A percentile compares a stretch with the other conserved stretches of the same genome.
phyloP scores from a whole-genome alignment of 2,113 vertebrate genomes.

The Tragelaphus scriptus region DNA sequence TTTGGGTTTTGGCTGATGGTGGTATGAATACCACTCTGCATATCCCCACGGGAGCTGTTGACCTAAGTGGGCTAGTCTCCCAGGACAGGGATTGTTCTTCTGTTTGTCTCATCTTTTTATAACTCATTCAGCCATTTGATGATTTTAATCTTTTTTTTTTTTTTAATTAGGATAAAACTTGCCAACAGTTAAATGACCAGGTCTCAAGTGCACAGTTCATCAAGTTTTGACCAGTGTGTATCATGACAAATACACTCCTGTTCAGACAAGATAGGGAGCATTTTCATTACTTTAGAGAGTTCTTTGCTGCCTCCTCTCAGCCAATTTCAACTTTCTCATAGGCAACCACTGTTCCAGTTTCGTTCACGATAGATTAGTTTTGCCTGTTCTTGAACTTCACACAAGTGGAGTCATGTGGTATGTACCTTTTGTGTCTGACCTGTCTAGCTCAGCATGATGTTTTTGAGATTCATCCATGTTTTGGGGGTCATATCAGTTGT shows the following conservation, averaged over 20 bases:
- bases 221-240: background rate
- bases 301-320: background rate
- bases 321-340: background rate
- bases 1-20: background rate
- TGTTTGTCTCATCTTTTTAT: background rate
- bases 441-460: background rate
- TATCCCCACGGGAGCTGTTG: background rate
- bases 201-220: background rate
- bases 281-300: background rate
- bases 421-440: background rate
- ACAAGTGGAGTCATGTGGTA: background rate
- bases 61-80: background rate
- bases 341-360: background rate
- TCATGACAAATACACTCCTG: background rate
- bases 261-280: background rate
- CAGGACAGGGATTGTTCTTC: background rate
- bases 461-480: background rate
- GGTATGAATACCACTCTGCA: background rate
- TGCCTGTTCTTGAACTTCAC: background rate
- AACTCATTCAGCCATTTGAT: background rate
- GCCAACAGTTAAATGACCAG: background rate
- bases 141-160: background rate
- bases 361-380: background rate
- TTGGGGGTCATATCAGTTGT: background rate
- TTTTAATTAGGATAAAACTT: background rate